Conservation (phyloP, 2,797 vertebrate genomes). For the Denticeps clupeoides region DNA sequence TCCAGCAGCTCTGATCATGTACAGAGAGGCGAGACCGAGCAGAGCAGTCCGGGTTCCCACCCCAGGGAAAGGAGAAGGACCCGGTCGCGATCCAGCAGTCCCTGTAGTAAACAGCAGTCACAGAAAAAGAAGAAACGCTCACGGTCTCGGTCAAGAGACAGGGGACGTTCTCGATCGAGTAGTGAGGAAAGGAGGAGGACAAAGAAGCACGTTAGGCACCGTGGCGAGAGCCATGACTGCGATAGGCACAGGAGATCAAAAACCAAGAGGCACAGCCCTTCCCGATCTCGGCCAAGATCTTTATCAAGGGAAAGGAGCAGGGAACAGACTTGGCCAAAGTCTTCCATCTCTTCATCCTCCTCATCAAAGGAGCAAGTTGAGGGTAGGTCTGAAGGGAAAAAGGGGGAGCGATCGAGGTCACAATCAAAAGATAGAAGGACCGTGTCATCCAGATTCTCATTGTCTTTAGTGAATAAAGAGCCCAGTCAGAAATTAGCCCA, state of each 20-base stretch:
- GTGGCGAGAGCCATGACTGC: conserved; percentile 37
- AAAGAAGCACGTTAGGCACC: conserved; percentile 43
- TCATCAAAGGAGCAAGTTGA: conserved; percentile 34
- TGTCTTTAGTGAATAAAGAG: conserved; percentile 5
- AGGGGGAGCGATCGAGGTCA: conserved; percentile 45
- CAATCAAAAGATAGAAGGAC: conserved; percentile 48
- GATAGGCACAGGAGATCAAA: conserved; percentile 46
- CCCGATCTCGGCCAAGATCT: conserved; percentile 50
- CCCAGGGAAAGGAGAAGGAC: conserved; percentile 44
- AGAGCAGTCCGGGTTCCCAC: conserved; percentile 39
- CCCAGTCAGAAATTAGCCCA: not conserved
- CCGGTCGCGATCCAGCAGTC: conserved; percentile 46
- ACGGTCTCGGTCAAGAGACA: conserved; percentile 34
- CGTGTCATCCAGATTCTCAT: too few relatives aligned
- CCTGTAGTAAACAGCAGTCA: conserved; percentile 21
- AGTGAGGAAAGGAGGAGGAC: not conserved
- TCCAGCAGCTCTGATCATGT: conserved; percentile 53
- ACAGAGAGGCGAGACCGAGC: conserved; percentile 38
- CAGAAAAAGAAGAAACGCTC: conserved; percentile 23
- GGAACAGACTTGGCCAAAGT: conserved; percentile 51
- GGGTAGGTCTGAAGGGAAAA: conserved; percentile 41
- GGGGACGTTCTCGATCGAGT: conserved; percentile 41
- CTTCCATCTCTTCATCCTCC: conserved; percentile 33
- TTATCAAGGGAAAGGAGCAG: conserved; percentile 65
- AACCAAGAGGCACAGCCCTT: conserved; percentile 44